Percentiles rank a stretch among this genome's conserved stretches.
phyloP scores from a whole-genome alignment of 2,113 vertebrate genomes.

The Oostethus manadensis region DNA sequence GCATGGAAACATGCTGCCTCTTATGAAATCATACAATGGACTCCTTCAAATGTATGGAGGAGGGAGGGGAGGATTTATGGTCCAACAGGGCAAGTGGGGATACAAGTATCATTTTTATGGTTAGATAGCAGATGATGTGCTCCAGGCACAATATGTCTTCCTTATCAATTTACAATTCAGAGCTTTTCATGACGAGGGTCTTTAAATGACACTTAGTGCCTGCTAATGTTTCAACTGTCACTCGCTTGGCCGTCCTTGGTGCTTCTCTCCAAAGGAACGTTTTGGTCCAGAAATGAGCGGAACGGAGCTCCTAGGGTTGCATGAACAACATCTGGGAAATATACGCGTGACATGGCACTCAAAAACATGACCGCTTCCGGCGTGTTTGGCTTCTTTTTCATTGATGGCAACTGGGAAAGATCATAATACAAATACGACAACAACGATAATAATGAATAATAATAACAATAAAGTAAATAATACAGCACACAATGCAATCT shows the following conservation, averaged over 20 bases:
- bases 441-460: too few species aligned
- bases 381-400: too few species aligned
- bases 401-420: too few species aligned
- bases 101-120: conserved; percentile 47
- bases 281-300: too few species aligned
- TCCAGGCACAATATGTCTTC: conserved; percentile 44
- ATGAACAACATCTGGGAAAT: too few species aligned
- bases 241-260: not conserved
- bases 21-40: conserved; percentile 58
- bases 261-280: too few species aligned
- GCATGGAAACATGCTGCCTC: conserved; percentile 45
- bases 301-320: not conserved
- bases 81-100: conserved; percentile 42
- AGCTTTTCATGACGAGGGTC: conserved; percentile 30
- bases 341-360: too few species aligned
- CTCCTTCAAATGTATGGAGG: conserved; percentile 52
- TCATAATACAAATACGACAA: too few species aligned
- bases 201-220: conserved; percentile 9
- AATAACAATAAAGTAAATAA: too few species aligned
- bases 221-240: conserved; percentile 15
- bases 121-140: conserved; percentile 59
- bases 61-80: conserved; percentile 46
- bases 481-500: too few species aligned
- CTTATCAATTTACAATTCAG: conserved; percentile 48
- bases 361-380: too few species aligned